Conservation (phyloP, 1,140 invertebrate species). For the Chrysoperla carnea region DNA sequence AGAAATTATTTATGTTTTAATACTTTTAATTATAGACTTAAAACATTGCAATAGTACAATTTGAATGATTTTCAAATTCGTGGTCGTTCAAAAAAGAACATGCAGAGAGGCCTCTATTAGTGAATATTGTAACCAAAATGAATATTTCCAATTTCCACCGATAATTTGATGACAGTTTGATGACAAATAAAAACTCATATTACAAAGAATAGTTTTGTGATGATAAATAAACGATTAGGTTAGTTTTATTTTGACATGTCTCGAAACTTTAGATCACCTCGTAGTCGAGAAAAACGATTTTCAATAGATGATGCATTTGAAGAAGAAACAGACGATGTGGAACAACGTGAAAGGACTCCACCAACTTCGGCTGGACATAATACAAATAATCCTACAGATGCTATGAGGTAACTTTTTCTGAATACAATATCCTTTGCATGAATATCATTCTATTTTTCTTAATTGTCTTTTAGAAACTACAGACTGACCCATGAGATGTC, state of each 20-base stretch:
- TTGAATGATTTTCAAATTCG: no score
- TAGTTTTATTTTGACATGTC: conserved; percentile 21
- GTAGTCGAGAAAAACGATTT: conserved; percentile 38
- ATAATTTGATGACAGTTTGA: no score
- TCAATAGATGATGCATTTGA: conserved; percentile 70
- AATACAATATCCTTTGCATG: background rate
- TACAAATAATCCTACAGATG: background rate
- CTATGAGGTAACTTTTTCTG: background rate
- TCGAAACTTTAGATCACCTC: conserved; percentile 16
- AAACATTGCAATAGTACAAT: no score
- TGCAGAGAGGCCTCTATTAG: no score
- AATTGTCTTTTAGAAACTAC: conserved; percentile 35
- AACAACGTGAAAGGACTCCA: background rate
- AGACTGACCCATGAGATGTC: conserved; percentile 50
- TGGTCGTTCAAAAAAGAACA: no score
- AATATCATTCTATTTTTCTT: background rate
- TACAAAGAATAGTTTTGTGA: no score
- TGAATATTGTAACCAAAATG: no score
- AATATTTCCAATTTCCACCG: no score
- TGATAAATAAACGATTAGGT: background rate
- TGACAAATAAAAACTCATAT: no score
- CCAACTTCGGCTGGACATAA: background rate
- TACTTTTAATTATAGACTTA: no score
- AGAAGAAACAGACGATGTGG: conserved; percentile 56
- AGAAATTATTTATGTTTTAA: no score